Conservation (phyloP, 2,888 invertebrate species). For the Erebia epiphron region DNA sequence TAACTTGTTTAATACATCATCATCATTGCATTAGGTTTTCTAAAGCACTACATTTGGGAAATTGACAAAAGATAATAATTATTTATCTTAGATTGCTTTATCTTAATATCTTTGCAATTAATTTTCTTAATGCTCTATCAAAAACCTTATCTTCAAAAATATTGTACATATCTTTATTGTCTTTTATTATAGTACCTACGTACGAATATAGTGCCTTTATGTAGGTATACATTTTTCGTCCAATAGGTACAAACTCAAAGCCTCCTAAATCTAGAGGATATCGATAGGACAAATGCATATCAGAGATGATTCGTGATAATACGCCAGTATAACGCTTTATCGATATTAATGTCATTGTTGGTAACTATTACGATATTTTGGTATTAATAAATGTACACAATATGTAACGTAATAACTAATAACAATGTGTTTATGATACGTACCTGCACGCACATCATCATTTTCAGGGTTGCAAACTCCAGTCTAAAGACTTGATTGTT, state of each 20-base stretch:
- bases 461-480: constrained; percentile 4
- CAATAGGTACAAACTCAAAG: too few relatives aligned
- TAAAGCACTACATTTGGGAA: not conserved
- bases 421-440: constrained; percentile 13
- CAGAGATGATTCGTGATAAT: too few relatives aligned
- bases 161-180: not conserved
- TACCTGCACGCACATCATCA: not conserved
- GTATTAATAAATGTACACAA: not conserved
- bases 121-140: not conserved
- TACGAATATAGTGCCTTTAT: too few relatives aligned
- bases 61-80: not conserved
- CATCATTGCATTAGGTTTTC: not conserved
- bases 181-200: not conserved
- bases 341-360: too few relatives aligned
- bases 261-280: too few relatives aligned
- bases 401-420: not conserved
- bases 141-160: not conserved
- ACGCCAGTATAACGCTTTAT: too few relatives aligned
- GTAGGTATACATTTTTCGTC: too few relatives aligned
- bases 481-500: not conserved
- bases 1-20: not conserved
- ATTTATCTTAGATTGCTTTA: not conserved
- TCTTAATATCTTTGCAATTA: not conserved
- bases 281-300: too few relatives aligned
- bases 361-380: not conserved